These are phyloP conservation scores for Calycopis cecrops DNA, from an alignment of 1,140 invertebrate genomes.

Conservation along the genomic window DNA sequence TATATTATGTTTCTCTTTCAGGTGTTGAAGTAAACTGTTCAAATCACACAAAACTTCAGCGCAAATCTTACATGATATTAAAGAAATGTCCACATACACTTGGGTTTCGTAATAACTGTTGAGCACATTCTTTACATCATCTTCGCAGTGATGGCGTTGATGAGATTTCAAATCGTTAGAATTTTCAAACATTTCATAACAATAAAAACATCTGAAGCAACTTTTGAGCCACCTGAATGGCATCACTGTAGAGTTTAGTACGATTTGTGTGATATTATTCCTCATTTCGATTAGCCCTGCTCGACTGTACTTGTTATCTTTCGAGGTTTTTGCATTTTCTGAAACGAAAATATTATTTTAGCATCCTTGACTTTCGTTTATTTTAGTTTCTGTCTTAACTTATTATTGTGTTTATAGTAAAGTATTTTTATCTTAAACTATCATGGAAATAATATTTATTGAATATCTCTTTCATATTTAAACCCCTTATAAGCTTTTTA, in stretches of 20 bases:
- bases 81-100: constrained; percentile 37
- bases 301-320: constrained; percentile 16
- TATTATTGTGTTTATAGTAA: too few species aligned
- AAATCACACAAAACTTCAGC: constrained; percentile 25
- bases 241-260: constrained; percentile 35
- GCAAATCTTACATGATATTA: constrained; percentile 35
- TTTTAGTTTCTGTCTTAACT: too few species aligned
- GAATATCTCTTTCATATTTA: too few species aligned
- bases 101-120: constrained; percentile 33
- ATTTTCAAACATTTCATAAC: constrained; percentile 38
- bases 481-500: too few species aligned
- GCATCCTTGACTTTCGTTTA: not conserved
- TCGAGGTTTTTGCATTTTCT: constrained; percentile 15
- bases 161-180: constrained; percentile 35
- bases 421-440: too few species aligned
- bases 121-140: constrained; percentile 27
- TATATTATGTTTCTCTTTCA: constrained; percentile 28
- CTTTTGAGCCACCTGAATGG: constrained; percentile 42
- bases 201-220: constrained; percentile 44
- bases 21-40: constrained; percentile 33
- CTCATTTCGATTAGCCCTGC: constrained; percentile 24
- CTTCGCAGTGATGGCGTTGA: constrained; percentile 25
- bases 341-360: constrained; percentile 16
- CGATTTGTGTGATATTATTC: constrained; percentile 29
- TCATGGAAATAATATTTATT: not conserved